phyloP scores from a whole-genome alignment of 2,888 invertebrate species.

The Macaria liturata region DNA sequence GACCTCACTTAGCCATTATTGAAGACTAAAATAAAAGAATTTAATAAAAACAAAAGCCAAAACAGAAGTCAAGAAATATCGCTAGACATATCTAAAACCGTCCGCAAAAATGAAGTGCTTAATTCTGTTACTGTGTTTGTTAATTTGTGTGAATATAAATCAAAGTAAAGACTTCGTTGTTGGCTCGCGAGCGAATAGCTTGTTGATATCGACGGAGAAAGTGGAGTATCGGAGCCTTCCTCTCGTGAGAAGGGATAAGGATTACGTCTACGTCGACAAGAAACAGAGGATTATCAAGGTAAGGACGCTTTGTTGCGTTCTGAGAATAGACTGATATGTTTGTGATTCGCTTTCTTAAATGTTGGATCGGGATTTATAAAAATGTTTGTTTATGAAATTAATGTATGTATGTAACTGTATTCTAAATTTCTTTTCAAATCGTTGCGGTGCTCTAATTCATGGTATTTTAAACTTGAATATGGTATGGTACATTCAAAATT shows the following conservation, averaged over 20 bases:
- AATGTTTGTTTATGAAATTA: too few species aligned
- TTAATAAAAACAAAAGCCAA: too few species aligned
- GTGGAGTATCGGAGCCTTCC: constrained; percentile 55
- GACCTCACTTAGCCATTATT: constrained; percentile 38
- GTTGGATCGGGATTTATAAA: too few species aligned
- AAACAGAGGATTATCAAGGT: constrained; percentile 71
- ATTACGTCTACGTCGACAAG: constrained; percentile 63
- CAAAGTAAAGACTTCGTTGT: constrained; percentile 65
- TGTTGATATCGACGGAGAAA: constrained; percentile 69
- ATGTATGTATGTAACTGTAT: too few species aligned
- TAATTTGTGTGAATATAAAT: constrained; percentile 49
- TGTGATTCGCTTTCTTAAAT: not conserved
- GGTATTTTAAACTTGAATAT: too few species aligned
- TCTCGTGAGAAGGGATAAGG: constrained; percentile 64
- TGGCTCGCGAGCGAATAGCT: constrained; percentile 65
- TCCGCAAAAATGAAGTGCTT: constrained; percentile 54
- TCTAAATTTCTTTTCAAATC: too few species aligned
- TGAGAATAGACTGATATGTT: not conserved
- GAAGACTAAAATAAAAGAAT: not conserved
- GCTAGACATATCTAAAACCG: too few species aligned
- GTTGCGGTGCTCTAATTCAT: too few species aligned
- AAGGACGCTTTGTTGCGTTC: constrained; percentile 23
- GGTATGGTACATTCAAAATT: too few species aligned
- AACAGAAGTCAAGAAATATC: too few species aligned
- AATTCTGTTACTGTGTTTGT: constrained; percentile 48